Evolutionary conservation across 2,888 invertebrate genomes (phyloP).

Genomic region (Megaustenia siamemsis): DNA sequence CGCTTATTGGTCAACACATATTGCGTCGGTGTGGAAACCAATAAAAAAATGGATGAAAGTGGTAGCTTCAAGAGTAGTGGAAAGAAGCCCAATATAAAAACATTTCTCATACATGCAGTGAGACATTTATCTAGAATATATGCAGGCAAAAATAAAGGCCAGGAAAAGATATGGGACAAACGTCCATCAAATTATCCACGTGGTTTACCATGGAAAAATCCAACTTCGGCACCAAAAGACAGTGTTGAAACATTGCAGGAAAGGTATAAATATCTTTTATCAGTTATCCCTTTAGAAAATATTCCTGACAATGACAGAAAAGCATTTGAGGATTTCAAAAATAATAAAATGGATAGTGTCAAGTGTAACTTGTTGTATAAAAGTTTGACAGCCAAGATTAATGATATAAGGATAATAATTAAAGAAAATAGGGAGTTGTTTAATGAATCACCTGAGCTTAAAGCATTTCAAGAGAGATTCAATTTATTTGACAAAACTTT

Average conservation of each 20-base stretch:
- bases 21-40: neutral
- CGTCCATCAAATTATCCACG: slow-evolving; percentile 12
- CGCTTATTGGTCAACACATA: neutral
- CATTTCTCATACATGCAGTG: neutral
- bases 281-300: neutral
- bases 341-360: neutral
- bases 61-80: neutral
- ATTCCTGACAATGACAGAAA: neutral
- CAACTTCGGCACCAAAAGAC: slow-evolving; percentile 30
- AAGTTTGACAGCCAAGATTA: neutral
- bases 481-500: no score
- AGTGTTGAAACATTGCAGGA: neutral
- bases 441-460: neutral
- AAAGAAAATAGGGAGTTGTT: no score
- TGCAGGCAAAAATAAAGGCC: slow-evolving; percentile 13
- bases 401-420: neutral
- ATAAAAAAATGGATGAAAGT: slow-evolving; percentile 22
- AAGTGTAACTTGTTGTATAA: neutral
- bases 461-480: neutral
- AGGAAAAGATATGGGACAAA: neutral
- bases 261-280: neutral
- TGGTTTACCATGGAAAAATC: slow-evolving; percentile 27
- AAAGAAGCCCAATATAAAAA: neutral
- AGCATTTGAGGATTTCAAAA: neutral
- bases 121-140: slow-evolving; percentile 18